Evolutionary conservation across 1,140 invertebrate species (phyloP), one percentile per base, ranked within the genome.

Genomic region (Listronotus oregonensis): DNA sequence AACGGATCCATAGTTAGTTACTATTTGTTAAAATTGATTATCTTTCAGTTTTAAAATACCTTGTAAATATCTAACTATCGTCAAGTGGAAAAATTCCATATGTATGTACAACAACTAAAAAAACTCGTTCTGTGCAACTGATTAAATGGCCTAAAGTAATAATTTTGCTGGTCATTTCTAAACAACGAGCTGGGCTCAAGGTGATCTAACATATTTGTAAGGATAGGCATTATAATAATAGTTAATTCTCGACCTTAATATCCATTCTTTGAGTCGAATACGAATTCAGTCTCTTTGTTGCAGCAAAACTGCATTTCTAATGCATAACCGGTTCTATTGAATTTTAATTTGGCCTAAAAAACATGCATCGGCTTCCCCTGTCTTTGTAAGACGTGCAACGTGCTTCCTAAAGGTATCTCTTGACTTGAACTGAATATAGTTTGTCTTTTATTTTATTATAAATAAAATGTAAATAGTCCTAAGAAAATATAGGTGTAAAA

Each of bases 181-280:
- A 66, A 50, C 67, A 64, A 63, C 54, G 15, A 55, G 43, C 49
- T 46, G 39, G 47, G 47, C 55, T 71, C 71, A 73, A 73, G 71
- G 71, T 73, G 71, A 73, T 73, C 69, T 70, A 71, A 73, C 71
- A 73, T 73, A 71, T 71, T 73, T 73, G 64, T 73, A 73, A 71
- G 70, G 71, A 73, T 70, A 68, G 69, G 71, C 65, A 58, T 68
- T 68, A 68, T 71, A 69, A 70, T 68, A 56, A 57, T 62, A 64
- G 67, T 60, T 67, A 68, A 67, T 57, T 68, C 66, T 66, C 69
- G 71, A 71, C 71, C 71, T 73, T 71, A 73, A 71, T 73, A 70
- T 62, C 62, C 67, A 71, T 73, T 73, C 69, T 73, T 73, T 68
- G 65, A 65, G 69, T 71, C 67, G 69, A 68, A 69, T 69, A 69